Conservation (phyloP, 1,140 invertebrate genomes). For the Nasonia longicornis region DNA sequence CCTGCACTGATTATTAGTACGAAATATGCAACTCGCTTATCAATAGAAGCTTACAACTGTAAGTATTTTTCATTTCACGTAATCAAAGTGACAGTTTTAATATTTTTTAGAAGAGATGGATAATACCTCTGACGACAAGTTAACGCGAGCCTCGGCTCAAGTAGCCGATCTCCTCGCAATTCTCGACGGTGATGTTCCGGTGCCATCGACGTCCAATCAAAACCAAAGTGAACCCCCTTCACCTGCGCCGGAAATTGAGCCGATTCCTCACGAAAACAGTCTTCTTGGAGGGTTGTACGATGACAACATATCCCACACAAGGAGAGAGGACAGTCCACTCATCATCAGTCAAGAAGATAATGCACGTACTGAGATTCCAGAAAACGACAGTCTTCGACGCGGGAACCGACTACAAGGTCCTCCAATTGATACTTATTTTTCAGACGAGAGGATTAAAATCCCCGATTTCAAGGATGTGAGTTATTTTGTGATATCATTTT, state of each 20-base stretch:
- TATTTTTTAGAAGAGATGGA: background rate
- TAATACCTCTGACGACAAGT: background rate
- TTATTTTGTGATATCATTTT: background rate
- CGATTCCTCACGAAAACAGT: background rate
- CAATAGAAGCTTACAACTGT: no score
- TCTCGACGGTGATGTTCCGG: background rate
- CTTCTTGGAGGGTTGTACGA: background rate
- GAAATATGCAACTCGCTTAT: no score
- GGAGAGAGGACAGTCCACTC: background rate
- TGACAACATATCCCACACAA: background rate
- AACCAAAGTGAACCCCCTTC: background rate
- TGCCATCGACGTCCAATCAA: background rate
- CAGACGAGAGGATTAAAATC: conserved; percentile 16
- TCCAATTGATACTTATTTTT: conserved; percentile 19
- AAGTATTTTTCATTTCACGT: no score
- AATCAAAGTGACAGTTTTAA: no score
- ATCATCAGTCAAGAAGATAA: background rate
- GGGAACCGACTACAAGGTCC: background rate
- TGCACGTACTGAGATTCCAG: background rate
- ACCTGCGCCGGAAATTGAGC: no score
- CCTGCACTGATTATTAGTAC: no score
- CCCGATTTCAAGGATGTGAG: conserved; percentile 14
- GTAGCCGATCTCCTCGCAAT: background rate
- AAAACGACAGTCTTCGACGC: background rate
- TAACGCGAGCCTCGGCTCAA: background rate